Evolutionary conservation across 2,888 invertebrate genomes (phyloP).

Genomic region (Invenusta paracnida): DNA sequence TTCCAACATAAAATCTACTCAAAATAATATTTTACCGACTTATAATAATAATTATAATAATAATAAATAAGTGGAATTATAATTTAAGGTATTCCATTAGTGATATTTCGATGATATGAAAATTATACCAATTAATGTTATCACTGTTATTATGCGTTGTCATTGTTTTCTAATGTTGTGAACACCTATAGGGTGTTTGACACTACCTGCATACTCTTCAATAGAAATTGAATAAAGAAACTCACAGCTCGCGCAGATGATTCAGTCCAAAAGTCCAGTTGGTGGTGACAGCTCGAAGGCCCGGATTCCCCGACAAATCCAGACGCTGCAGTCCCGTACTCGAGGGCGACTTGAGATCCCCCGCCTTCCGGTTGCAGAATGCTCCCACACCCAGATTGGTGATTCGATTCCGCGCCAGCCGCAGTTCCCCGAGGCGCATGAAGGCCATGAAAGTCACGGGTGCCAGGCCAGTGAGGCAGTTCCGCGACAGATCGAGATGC

Average conservation of each 20-base stretch:
- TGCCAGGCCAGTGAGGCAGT: not conserved
- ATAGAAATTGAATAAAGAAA: too few species aligned
- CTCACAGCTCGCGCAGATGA: slow-evolving; percentile 33
- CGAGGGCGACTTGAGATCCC: not conserved
- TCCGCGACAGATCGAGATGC: not conserved
- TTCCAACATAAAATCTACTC: too few species aligned
- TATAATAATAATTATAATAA: too few species aligned
- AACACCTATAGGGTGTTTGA: too few species aligned
- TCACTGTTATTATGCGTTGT: too few species aligned
- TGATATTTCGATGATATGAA: too few species aligned
- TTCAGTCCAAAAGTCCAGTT: slow-evolving; percentile 36
- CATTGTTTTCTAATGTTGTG: too few species aligned
- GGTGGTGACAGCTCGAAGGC: not conserved
- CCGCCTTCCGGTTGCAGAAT: not conserved
- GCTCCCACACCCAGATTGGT: not conserved
- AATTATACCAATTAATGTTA: too few species aligned
- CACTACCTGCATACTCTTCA: too few species aligned
- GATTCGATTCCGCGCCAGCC: not conserved
- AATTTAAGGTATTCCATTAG: too few species aligned
- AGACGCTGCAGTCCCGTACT: not conserved
- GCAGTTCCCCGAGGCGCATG: not conserved
- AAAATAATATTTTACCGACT: too few species aligned
- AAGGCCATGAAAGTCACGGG: not conserved
- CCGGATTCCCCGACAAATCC: slow-evolving; percentile 34
- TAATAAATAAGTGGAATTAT: too few species aligned